Evolutionary conservation across 1,140 invertebrate species (phyloP), one percentile per base, ranked within the genome.

Genomic region (Hylaeus volcanicus): DNA sequence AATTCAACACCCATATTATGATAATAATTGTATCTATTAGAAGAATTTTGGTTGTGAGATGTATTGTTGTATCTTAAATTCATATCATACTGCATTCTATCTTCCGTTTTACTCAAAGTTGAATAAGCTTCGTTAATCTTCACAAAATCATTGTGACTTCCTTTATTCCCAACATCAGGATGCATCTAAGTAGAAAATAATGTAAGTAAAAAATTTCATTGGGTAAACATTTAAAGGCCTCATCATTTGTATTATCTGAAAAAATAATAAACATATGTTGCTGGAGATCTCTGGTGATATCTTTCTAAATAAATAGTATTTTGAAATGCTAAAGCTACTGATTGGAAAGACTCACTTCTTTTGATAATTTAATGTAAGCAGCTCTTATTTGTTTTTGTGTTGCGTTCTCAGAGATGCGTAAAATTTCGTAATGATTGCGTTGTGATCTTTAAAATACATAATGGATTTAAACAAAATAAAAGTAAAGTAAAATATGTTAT

Each of bases 121-220:
- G 74, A 90, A 74, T 95, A 95, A 0, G 94, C 94, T 82, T 94
- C 93, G 79, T 93, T 94, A 37, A 95, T 81, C 74, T 91, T 92
- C 1, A 94, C 89, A 92, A 95, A 95, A 70, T 94, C 92, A 5
- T 87, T 76, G 71, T 94, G 93, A 72, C 68, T 89, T 65, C 91
- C 85, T 74, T 90, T 88, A 37, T 86, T 89, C 74, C 90, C 90
- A 45, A 81, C 78, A 83, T 95, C 94, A 14, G 94, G 94, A 88
- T 95, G 94, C 66, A 92, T 81, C 94, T 94, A 77, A 39, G 74
- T 51, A 70, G 76, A 68, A 63, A 39, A 69, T 65, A 64, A 9
- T 58, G 3, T 61, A 60, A 79, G 56, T 79, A 48, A 60, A 8
- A 80, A 69, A 45, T 11, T 39, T 55, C 37, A 66, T n/a, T 51